These are phyloP conservation scores for Anniella stebbinsi DNA, from an alignment of 2,797 vertebrate species.

Conservation along the genomic window DNA sequence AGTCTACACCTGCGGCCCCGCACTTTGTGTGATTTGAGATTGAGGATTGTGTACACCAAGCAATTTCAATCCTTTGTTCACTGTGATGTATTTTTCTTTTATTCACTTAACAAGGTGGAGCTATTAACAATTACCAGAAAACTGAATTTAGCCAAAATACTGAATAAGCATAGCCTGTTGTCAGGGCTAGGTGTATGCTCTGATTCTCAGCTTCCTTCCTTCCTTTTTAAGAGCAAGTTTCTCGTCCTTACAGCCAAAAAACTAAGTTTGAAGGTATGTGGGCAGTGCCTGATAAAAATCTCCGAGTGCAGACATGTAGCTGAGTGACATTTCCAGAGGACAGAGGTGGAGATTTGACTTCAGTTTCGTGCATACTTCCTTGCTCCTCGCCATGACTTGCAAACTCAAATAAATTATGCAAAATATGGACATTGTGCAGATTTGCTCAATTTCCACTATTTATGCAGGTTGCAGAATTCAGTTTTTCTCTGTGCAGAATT, in stretches of 20 bases:
- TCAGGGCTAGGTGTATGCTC: neutral
- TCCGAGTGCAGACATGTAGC: neutral
- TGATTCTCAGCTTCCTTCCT: neutral
- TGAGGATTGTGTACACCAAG: neutral
- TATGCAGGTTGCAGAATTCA: neutral
- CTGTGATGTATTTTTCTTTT: neutral
- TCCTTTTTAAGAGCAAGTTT: neutral
- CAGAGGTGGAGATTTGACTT: neutral
- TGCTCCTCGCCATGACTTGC: neutral
- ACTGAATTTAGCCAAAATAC: neutral
- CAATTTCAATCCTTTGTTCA: neutral
- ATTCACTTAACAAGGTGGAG: neutral
- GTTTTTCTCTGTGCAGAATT: neutral
- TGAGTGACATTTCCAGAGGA: neutral
- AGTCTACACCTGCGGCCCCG: neutral
- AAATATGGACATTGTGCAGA: neutral
- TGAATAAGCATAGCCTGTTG: neutral
- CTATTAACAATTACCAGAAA: neutral
- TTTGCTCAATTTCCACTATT: neutral
- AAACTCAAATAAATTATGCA: neutral
- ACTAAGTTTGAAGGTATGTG: neutral
- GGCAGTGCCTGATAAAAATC: neutral
- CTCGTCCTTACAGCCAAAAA: neutral
- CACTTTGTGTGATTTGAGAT: neutral
- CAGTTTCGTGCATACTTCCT: neutral